These are phyloP conservation scores for Lydus trimaculatus DNA, from an alignment of 2,888 invertebrate genomes.

Conservation along the genomic window DNA sequence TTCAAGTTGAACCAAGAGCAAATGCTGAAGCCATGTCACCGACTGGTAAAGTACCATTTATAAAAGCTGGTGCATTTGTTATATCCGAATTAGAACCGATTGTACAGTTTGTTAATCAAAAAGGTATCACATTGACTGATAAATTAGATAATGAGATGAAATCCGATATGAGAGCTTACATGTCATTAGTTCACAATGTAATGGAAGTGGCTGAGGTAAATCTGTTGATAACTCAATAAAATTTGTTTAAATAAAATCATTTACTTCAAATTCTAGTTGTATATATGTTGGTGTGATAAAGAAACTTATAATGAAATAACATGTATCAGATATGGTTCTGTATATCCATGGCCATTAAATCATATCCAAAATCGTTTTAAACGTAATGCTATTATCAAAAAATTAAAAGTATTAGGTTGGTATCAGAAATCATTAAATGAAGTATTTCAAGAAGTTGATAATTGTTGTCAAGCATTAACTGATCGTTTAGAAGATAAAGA, in stretches of 20 bases:
- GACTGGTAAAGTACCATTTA: constrained; percentile 90
- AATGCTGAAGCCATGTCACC: constrained; percentile 99
- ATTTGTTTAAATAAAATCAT: constrained; percentile 3
- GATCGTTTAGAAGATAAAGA: constrained; percentile 80
- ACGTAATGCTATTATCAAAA: constrained; percentile 71
- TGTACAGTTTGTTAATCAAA: constrained; percentile 85
- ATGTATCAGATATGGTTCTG: constrained; percentile 82
- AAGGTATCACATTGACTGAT: constrained; percentile 79
- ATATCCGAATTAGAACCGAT: constrained; percentile 92
- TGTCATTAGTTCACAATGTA: constrained; percentile 88
- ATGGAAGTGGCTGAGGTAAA: constrained; percentile 88
- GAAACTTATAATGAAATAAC: constrained; percentile 84
- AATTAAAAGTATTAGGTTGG: constrained; percentile 84
- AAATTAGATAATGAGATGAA: constrained; percentile 77
- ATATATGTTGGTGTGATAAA: constrained; percentile 86
- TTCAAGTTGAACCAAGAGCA: constrained; percentile 79
- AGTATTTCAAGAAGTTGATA: constrained; percentile 79
- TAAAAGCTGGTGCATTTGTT: constrained; percentile 88
- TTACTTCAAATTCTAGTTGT: constrained; percentile 67
- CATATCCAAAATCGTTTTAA: constrained; percentile 82
- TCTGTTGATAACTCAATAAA: neutral
- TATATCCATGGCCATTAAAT: constrained; percentile 94
- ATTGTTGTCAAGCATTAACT: constrained; percentile 87
- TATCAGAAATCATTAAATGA: constrained; percentile 79
- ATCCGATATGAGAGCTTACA: constrained; percentile 93